Evolutionary conservation across 2,797 vertebrate species (phyloP), one percentile per base, ranked within the genome.

Genomic region (Emys orbicularis): DNA sequence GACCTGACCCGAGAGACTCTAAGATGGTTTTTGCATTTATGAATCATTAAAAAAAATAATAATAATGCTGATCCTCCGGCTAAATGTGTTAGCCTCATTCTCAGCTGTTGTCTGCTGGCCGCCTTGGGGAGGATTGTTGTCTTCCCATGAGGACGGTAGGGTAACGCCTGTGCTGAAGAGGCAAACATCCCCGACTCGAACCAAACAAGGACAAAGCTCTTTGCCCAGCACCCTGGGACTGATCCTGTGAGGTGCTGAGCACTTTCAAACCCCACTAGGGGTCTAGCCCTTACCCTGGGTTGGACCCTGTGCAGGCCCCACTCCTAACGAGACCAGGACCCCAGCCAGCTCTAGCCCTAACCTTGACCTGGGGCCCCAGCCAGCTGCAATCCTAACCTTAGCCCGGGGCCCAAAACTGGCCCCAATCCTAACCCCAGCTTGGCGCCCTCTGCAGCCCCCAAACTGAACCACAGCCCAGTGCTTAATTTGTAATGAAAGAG

Each of bases 51-150:
- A 50, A 50, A 31, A 18, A 76, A 77, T 77, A 54, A 91, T 83
- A 54, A 91, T 86, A 90, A 86, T 76, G 47, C 79, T 79, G 87
- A 92, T 9, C 7, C 83, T 90, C 49, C 15, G 5, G 13, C 61
- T 2, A 52, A 87, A 90, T 92, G 89, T 84, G 81, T 86, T 15
- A 47, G 41, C 91, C 49, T 54, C 97, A 95, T 98, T 97, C 97
- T 81, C 97, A 98, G 98, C 97, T 98, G 97, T 96, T 92, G 95
- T 89, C 96, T 90, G 88, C 37, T 13, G 27, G 80, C 77, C 53
- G 90, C 87, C 52, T 18, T 82, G 84, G 88, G 94, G 90, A 87
- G 89, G 93, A 91, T 94, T 83, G 12, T 84, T 37, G 87, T 87
- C 74, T 81, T 97, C 97, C 97, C 94, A 37, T 5, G 79, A 96